Percentiles rank a stretch among this genome's conserved stretches.
Conservation (phyloP, 37 sponge, comb jelly and placozoan genomes). For the Oopsacas minuta region DNA sequence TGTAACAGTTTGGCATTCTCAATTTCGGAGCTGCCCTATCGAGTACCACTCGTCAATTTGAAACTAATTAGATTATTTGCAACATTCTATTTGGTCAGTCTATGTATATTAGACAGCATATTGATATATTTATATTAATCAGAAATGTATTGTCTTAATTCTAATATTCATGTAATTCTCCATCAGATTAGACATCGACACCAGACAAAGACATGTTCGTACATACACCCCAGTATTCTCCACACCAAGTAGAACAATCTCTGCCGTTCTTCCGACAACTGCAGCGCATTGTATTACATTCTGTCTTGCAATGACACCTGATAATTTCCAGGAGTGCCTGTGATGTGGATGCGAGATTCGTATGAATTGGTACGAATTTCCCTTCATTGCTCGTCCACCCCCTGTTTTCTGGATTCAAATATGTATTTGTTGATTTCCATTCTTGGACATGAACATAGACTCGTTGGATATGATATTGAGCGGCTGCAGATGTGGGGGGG, state of each 20-base stretch:
- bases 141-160: not conserved
- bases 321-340: not conserved
- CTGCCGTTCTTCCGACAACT: not conserved
- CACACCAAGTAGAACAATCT: slow-evolving; percentile 15
- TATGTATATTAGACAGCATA: not conserved
- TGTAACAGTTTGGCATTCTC: not conserved
- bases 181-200: not conserved
- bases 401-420: not conserved
- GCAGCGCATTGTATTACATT: not conserved
- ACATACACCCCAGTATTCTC: slow-evolving; percentile 13
- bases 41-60: not conserved
- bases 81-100: not conserved
- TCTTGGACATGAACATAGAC: not conserved
- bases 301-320: not conserved
- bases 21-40: not conserved
- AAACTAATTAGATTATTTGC: not conserved
- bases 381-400: not conserved
- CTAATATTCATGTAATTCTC: not conserved
- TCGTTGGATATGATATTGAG: not conserved
- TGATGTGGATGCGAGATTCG: not conserved
- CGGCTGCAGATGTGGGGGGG: not conserved
- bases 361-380: not conserved
- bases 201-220: not conserved
- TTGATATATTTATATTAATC: not conserved
- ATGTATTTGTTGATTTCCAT: not conserved